These are phyloP conservation scores for Malacoraja senta DNA, from an alignment of 2,797 vertebrate species.

Conservation along the genomic window DNA sequence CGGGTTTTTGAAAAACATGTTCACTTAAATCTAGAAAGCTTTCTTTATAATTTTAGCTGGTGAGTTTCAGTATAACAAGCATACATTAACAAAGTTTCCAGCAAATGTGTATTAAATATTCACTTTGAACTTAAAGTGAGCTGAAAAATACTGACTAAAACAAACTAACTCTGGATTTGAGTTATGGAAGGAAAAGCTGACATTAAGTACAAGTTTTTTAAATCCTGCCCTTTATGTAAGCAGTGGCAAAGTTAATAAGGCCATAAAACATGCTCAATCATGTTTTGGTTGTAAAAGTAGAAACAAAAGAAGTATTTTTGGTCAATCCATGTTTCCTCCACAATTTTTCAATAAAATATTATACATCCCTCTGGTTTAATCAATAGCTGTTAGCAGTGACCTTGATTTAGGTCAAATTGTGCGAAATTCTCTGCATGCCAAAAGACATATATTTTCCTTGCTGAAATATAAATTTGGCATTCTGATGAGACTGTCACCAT, in stretches of 20 bases:
- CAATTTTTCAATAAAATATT: conserved; percentile 8
- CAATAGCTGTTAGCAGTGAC: neutral
- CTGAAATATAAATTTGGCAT: neutral
- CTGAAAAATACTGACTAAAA: neutral
- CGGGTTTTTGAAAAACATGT: neutral
- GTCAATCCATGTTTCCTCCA: neutral
- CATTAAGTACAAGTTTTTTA: neutral
- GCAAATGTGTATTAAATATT: neutral
- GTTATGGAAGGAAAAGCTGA: neutral
- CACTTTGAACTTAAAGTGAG: neutral
- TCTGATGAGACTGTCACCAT: neutral
- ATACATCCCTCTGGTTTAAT: conserved; percentile 1
- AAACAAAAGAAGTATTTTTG: neutral
- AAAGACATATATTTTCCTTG: neutral
- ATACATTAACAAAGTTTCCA: neutral
- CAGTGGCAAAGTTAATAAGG: neutral
- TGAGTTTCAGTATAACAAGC: neutral
- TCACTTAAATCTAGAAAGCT: conserved; percentile 7
- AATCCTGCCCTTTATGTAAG: neutral
- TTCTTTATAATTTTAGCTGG: conserved; percentile 1
- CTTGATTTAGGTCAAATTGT: conserved; percentile 7
- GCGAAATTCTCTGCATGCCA: neutral
- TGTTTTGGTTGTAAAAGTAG: conserved; percentile 14
- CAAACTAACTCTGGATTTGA: neutral
- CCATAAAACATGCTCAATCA: neutral